Conservation (phyloP, 2,113 vertebrate genomes). For the Crocuta crocuta region DNA sequence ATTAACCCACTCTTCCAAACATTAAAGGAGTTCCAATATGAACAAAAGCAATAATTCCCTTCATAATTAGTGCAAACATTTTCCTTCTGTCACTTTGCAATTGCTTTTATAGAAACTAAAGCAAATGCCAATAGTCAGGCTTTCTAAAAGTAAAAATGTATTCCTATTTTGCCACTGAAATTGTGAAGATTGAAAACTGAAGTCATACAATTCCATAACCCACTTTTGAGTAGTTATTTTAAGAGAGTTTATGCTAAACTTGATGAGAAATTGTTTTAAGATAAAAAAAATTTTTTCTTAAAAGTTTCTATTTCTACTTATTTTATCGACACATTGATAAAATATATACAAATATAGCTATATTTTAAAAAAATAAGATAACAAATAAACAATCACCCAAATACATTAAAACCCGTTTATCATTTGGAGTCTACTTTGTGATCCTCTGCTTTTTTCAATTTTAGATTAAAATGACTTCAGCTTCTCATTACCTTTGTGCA, state of each 20-base stretch:
- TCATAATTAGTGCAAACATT: constrained; percentile 72
- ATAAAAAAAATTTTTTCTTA: constrained; percentile 39
- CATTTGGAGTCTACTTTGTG: background rate
- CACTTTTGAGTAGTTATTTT: background rate
- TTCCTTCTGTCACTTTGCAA: constrained; percentile 65
- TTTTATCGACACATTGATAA: constrained; percentile 53
- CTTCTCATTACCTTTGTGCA: constrained; percentile 64
- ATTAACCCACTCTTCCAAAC: constrained; percentile 76
- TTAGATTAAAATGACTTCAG: constrained; percentile 72
- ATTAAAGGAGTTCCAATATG: constrained; percentile 70
- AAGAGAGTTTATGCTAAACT: constrained; percentile 21
- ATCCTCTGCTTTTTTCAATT: constrained; percentile 63
- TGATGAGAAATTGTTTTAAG: background rate
- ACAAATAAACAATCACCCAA: constrained; percentile 22
- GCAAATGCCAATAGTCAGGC: background rate
- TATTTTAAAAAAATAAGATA: constrained; percentile 47
- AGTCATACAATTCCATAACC: constrained; percentile 38
- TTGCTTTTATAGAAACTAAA: constrained; percentile 59
- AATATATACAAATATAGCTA: background rate
- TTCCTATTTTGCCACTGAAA: background rate
- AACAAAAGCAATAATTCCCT: constrained; percentile 70
- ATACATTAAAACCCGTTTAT: constrained; percentile 28
- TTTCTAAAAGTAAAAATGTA: constrained; percentile 62
- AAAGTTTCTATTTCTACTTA: background rate
- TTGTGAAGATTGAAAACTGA: constrained; percentile 40